Conservation (phyloP, 2,888 invertebrate species). For the Stenichneumon culpator region DNA sequence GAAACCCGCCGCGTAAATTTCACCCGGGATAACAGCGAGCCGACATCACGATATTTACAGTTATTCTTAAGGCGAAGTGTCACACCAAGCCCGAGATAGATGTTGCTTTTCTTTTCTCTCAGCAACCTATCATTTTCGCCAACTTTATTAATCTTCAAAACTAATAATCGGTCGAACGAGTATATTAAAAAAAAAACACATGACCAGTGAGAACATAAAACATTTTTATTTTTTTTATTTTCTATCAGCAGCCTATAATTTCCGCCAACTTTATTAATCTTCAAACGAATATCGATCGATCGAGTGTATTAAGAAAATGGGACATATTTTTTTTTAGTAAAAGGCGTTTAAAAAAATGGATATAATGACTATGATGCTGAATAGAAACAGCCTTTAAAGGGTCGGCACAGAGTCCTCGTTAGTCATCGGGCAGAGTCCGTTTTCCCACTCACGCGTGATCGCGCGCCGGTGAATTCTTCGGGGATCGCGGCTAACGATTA, state of each 20-base stretch:
- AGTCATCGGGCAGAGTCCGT: conserved; percentile 17
- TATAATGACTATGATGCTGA: not conserved
- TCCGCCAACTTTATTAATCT: no score
- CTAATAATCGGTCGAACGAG: no score
- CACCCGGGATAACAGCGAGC: not conserved
- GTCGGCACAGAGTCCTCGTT: not conserved
- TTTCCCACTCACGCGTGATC: conserved; percentile 11
- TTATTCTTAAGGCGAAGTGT: not conserved
- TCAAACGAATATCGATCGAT: no score
- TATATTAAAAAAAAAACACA: no score
- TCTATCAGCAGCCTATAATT: no score
- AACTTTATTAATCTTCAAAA: no score
- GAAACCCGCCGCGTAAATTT: conserved; percentile 13
- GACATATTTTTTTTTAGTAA: not conserved
- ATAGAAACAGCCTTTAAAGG: not conserved
- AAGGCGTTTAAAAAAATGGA: not conserved
- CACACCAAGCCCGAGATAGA: no score
- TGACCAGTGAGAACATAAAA: no score
- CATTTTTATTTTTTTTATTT: no score
- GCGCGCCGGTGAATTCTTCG: conserved; percentile 5
- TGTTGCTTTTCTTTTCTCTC: no score
- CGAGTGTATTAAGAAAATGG: no score
- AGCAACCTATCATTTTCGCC: no score
- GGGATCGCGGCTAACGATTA: conserved; percentile 20
- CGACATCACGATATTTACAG: conserved; percentile 1